Conservation (phyloP, 2,113 vertebrate species). For the Anthoscopus minutus region DNA sequence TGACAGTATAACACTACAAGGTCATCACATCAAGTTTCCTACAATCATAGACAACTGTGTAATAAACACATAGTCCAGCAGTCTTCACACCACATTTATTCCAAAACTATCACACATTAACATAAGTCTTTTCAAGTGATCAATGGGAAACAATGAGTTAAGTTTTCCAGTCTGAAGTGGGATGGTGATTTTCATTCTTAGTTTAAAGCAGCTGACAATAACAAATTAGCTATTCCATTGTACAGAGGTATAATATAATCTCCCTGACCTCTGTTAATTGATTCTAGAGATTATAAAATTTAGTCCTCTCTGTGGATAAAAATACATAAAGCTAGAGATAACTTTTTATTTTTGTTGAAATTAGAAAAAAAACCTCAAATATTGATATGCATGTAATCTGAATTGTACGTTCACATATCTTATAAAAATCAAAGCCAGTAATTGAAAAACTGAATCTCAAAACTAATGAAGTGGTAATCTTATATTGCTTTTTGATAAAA, state of each 20-base stretch:
- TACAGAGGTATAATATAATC: background rate
- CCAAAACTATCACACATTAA: background rate
- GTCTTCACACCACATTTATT: background rate
- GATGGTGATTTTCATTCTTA: background rate
- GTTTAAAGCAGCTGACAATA: background rate
- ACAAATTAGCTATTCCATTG: background rate
- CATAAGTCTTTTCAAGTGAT: background rate
- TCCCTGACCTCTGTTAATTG: background rate
- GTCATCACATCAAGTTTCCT: background rate
- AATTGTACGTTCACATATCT: background rate
- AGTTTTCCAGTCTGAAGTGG: background rate
- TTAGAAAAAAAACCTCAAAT: background rate
- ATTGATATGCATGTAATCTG: background rate
- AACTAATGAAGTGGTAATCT: background rate
- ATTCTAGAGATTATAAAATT: background rate
- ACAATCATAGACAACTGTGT: background rate
- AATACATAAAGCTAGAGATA: background rate
- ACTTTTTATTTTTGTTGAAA: background rate
- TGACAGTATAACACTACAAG: background rate
- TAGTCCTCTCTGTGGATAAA: background rate
- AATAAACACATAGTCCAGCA: background rate
- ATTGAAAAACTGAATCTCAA: background rate
- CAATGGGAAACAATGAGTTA: background rate
- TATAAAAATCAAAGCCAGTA: background rate
- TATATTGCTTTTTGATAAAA: background rate